These are phyloP conservation scores for Imbricaverruca yamaguchii DNA, from an alignment of 2,888 invertebrate genomes.

Conservation along the genomic window DNA sequence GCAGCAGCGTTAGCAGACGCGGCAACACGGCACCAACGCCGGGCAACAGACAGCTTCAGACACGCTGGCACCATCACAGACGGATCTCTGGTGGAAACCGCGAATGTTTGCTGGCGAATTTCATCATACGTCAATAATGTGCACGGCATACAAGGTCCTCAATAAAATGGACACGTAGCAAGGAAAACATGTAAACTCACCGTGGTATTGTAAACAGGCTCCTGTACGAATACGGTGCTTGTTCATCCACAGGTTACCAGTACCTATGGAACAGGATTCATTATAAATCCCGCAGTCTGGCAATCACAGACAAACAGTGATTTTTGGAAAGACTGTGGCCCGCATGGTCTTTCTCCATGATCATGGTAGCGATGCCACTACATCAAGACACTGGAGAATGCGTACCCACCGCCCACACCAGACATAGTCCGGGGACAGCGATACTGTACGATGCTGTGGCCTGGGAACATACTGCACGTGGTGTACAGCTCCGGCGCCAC, in stretches of 20 bases:
- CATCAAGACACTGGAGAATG: slow-evolving; percentile 13
- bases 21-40: no score
- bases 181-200: no score
- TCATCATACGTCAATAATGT: not conserved
- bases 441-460: slow-evolving; percentile 1
- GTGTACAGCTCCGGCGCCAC: slow-evolving; percentile 6
- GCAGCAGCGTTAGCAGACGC: no score
- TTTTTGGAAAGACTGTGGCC: not conserved
- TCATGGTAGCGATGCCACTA: not conserved
- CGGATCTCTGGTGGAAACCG: slow-evolving; percentile 1
- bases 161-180: no score
- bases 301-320: no score
- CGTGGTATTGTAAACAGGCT: no score
- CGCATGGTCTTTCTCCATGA: not conserved
- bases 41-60: not conserved
- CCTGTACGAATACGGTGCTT: no score
- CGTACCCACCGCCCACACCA: slow-evolving; percentile 7
- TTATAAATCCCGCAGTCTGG: no score
- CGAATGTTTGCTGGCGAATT: not conserved
- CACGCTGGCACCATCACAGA: not conserved
- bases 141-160: no score
- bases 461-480: not conserved
- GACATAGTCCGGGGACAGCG: not conserved
- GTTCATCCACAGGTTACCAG: no score
- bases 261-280: no score